Conservation (phyloP, 2,113 vertebrate species). For the Zosterops japonicus region DNA sequence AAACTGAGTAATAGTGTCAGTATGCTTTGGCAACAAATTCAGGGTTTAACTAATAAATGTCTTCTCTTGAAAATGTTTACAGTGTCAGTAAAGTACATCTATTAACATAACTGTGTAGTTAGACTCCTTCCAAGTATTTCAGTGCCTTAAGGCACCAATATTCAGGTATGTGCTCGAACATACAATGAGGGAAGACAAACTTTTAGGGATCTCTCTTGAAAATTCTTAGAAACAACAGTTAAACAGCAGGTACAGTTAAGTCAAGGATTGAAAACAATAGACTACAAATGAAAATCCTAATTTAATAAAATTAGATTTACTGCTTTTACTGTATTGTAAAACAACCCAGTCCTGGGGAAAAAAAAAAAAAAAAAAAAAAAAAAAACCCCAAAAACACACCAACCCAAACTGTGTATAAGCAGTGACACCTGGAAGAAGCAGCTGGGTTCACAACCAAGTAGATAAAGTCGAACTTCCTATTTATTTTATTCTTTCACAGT, state of each 20-base stretch:
- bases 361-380: too few relatives aligned
- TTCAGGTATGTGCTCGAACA: background rate
- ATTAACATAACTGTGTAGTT: background rate
- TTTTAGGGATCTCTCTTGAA: background rate
- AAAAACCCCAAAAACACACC: too few relatives aligned
- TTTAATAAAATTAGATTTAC: background rate
- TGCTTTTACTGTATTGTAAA: background rate
- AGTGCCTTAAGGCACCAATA: background rate
- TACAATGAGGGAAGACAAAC: background rate
- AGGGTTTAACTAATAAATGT: background rate
- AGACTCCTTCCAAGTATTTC: background rate
- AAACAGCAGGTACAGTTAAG: background rate
- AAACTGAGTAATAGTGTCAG: background rate
- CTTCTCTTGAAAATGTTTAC: background rate
- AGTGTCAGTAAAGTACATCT: background rate
- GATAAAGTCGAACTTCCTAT: background rate
- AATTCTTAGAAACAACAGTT: background rate
- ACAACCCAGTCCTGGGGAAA: background rate
- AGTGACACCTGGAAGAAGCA: background rate
- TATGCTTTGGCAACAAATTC: background rate
- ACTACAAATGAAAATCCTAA: background rate
- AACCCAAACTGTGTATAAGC: background rate
- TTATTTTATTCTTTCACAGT: background rate
- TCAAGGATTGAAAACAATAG: background rate
- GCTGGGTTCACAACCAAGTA: background rate